phyloP scores from a whole-genome alignment of 1,140 invertebrate species.

The Zophobas morio region DNA sequence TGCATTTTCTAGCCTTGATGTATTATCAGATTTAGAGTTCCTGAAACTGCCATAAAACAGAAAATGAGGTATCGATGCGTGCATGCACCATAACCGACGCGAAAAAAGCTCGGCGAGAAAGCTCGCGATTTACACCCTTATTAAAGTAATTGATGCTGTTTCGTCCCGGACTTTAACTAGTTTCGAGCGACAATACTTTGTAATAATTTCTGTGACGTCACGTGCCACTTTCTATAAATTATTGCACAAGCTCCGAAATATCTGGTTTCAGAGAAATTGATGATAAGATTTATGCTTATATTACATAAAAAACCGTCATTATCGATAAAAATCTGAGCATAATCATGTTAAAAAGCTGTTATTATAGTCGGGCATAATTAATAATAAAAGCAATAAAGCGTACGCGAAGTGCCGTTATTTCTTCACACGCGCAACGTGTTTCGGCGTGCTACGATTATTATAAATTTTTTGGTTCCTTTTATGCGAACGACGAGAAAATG shows the following conservation, averaged over 20 bases:
- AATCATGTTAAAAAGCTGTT: slow-evolving; percentile 53
- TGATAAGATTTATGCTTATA: slow-evolving; percentile 49
- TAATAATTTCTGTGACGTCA: too few relatives aligned
- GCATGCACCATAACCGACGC: not conserved
- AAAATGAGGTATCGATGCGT: not conserved
- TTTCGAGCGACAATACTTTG: not conserved
- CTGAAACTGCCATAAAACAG: not conserved
- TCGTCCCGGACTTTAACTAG: not conserved
- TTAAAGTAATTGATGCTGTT: not conserved
- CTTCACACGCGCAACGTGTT: slow-evolving; percentile 33
- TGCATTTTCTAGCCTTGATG: not conserved
- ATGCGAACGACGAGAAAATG: too few relatives aligned
- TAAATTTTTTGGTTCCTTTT: slow-evolving; percentile 14
- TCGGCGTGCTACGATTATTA: slow-evolving; percentile 24
- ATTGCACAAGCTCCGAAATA: not conserved
- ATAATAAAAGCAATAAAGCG: slow-evolving; percentile 49
- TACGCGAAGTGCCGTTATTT: slow-evolving; percentile 44
- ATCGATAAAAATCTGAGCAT: slow-evolving; percentile 50
- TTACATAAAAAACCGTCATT: slow-evolving; percentile 52
- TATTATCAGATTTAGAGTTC: not conserved
- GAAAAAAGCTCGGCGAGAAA: not conserved
- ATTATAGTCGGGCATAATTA: slow-evolving; percentile 50
- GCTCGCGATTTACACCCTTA: not conserved
- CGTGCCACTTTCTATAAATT: too few relatives aligned
- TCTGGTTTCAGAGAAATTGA: slow-evolving; percentile 45